These are phyloP conservation scores for Calypte anna DNA, from an alignment of 2,113 vertebrate species.

Conservation along the genomic window DNA sequence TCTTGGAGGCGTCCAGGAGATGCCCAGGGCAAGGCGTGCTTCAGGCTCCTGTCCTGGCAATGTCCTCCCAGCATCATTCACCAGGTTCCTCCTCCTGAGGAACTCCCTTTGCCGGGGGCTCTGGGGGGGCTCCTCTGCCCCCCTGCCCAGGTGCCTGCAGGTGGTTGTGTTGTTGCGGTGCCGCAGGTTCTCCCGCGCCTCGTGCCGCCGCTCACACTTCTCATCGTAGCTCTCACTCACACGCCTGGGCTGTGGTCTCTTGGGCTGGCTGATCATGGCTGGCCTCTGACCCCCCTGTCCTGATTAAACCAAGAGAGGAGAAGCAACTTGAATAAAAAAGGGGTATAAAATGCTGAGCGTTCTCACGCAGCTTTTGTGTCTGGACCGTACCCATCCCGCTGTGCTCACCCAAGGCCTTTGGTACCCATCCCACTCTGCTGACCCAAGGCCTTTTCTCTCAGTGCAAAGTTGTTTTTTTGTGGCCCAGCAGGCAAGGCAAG, in stretches of 20 bases:
- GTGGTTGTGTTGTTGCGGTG: conserved; percentile 36
- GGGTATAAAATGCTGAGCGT: background rate
- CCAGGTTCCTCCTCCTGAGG: conserved; percentile 73
- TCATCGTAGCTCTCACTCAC: conserved; percentile 76
- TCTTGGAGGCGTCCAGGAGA: background rate
- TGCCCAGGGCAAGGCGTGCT: rapidly evolving
- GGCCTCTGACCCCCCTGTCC: background rate
- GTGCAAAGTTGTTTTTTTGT: background rate
- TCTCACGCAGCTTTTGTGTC: background rate
- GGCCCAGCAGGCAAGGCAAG: too few relatives aligned
- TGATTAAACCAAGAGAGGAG: background rate
- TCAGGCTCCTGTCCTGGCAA: background rate
- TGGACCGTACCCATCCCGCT: rapidly evolving
- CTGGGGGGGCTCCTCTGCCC: background rate
- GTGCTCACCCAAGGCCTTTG: background rate
- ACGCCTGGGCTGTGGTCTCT: background rate
- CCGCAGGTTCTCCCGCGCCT: conserved; percentile 59
- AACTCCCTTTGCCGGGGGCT: conserved; percentile 74
- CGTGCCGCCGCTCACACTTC: conserved; percentile 72
- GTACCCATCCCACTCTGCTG: background rate
- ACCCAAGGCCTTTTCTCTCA: background rate
- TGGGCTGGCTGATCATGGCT: conserved; percentile 42
- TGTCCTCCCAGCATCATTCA: rapidly evolving
- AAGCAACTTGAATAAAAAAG: rapidly evolving
- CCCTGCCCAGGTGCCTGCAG: conserved; percentile 20